phyloP scores from a whole-genome alignment of 2,113 vertebrate species.

The Aramus guarauna region DNA sequence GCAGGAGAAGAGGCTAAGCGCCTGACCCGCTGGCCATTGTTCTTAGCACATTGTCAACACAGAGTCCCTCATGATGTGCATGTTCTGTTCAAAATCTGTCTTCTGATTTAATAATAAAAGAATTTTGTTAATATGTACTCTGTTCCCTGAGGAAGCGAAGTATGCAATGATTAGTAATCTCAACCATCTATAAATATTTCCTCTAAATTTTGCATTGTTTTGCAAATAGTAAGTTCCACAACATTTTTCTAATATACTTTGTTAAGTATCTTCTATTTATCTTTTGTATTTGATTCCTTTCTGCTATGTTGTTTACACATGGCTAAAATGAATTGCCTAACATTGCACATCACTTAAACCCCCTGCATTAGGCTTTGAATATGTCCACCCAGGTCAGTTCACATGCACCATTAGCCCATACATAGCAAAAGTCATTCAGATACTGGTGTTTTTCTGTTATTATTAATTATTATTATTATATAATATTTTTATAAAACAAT shows the following conservation, averaged over 20 bases:
- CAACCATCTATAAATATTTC: neutral
- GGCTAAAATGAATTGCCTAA: neutral
- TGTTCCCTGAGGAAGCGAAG: neutral
- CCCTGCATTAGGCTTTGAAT: neutral
- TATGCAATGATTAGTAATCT: neutral
- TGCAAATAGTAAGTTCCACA: neutral
- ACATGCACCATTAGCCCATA: neutral
- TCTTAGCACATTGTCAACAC: neutral
- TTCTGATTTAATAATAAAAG: conserved; percentile 34
- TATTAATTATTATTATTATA: neutral
- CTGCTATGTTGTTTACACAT: neutral
- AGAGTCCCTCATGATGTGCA: neutral
- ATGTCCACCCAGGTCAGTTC: neutral
- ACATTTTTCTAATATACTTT: neutral
- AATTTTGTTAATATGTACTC: neutral
- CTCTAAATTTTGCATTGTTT: neutral
- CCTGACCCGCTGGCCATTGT: neutral
- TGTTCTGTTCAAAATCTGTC: neutral
- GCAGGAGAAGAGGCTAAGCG: neutral
- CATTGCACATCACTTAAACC: neutral
- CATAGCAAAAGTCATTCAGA: neutral
- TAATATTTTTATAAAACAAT: neutral
- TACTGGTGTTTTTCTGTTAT: neutral
- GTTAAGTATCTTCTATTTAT: neutral
- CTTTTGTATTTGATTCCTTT: neutral